Evolutionary conservation across 2,113 vertebrate genomes (phyloP).

Genomic region (Dipodomys spectabilis): DNA sequence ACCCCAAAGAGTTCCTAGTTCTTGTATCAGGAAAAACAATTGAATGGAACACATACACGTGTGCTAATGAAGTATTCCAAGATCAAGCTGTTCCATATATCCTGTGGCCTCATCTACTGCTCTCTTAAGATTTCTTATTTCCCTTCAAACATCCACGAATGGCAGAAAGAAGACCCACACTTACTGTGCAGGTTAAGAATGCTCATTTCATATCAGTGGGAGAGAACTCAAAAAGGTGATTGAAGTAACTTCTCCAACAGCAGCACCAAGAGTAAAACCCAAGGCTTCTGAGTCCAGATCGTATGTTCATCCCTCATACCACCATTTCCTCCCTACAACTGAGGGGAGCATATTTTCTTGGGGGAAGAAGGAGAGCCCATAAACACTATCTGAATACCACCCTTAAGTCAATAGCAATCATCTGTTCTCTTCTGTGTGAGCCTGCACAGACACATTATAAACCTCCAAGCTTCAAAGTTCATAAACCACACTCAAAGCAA

Average conservation of each 20-base stretch:
- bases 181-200: not conserved
- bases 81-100: fast-evolving
- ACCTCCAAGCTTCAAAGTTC: not conserved
- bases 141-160: not conserved
- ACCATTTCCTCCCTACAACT: not conserved
- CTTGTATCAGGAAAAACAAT: not conserved
- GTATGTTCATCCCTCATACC: not conserved
- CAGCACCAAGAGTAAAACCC: not conserved
- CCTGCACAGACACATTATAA: conserved; percentile 11
- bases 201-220: not conserved
- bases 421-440: not conserved
- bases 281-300: not conserved
- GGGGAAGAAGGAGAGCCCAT: not conserved
- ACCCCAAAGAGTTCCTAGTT: not conserved
- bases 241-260: not conserved
- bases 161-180: not conserved
- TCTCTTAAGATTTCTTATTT: not conserved
- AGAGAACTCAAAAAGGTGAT: not conserved
- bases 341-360: not conserved
- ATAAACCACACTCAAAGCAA: conserved; percentile 9
- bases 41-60: not conserved
- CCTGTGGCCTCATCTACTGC: not conserved
- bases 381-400: not conserved
- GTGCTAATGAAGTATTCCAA: too few species aligned
- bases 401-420: conserved; percentile 23